Evolutionary conservation across 2,888 invertebrate genomes (phyloP), one percentile per base, ranked within the genome.

Genomic region (Dicycla oo): DNA sequence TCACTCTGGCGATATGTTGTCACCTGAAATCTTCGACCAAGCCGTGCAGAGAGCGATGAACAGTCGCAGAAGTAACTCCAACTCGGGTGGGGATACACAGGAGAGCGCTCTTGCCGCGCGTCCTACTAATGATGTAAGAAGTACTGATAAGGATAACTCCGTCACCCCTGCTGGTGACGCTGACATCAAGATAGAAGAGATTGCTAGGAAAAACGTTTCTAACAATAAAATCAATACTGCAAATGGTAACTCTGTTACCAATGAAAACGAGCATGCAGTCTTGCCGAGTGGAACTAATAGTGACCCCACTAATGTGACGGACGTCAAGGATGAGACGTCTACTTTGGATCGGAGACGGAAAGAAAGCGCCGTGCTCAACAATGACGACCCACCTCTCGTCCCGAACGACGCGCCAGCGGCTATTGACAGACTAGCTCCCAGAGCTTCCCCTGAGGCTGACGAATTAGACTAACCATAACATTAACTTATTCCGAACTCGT

Each of bases 311-410:
- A 82, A 82, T 68, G 83, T 72, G 45, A 84, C 79, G 63, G 86
- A 77, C 75, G 86, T 72, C 69, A 87, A 89, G 69, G 86, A 87
- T 54, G 89, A 91, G 78, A 87, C 90, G 56, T 89, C 91, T 1
- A 92, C 92, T 57, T 87, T 95, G 73, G 95, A 96, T 80, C 95
- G 95, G 73, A 91, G 95, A 94, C 94, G 95, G 87, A 91, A 85
- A 68, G 86, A 86, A 23, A 86, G 80, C 58, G 61, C 78, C 13
- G 86, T 84, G 4, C 34, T 81, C 30, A 86, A 86, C 54, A 88
- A 89, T 64, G 89, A 88, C 54, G 89, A 88, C 61, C 91, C 91
- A 30, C 88, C 92, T 45, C 75, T 90, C 56, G 72, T 84, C 30
- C 45, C 82, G 40, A 77, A 67, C 68, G 78, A 68, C 40, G 86